Base-by-base conservation (phyloP, 2,113 vertebrate species). In the Aphelocoma coerulescens region DNA sequence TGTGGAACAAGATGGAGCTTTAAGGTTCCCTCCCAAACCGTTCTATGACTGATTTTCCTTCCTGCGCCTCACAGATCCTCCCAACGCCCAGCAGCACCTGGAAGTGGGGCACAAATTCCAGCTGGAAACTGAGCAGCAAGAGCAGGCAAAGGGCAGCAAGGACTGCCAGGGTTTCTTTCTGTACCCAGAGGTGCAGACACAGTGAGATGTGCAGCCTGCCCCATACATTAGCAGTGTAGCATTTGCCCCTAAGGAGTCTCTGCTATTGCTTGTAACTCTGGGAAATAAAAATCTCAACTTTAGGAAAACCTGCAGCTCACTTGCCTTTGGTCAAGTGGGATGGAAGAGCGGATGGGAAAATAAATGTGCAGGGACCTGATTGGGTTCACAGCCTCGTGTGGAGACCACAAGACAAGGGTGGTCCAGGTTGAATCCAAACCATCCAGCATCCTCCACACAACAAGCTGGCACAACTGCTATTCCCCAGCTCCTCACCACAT, bases 61-160 rank as follows among this genome's bases (percentile, higher is more conserved):
- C 88, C 69, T 82, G 62, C 11, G 6, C 71, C 6, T 95, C 73
- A 39, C 62, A 97, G 94, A 75, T 96, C 86, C 14, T 96, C 95
- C 3, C 94, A 96, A 73, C 87, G 93, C 59, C 95, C 95, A 33
- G 95, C 74, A 98, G 97, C 37, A 96, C 52, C 97, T 97, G 68
- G 26, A 61, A 82, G 19, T 0, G 0, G 65, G 41, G 49, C 65
- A 58, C 4, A 43, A 46, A 43, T 61, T 63, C 65, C 49, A 84
- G 27, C n/a, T 57, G 55, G 44, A 86, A 93, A 24, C 12, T 27
- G n/a, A 61, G 35, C 48, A 83, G 75, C 26, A 26, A 55, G 52
- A 26, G 37, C 74, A 67, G 46, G 39, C 13, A 48, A n/a, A 82
- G 20, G 39, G 39, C 62, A 72, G 54, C 37, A 72, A 91, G 44